Base-by-base conservation (phyloP, 2,797 vertebrate species). In the Enteromius fasciolatus region DNA sequence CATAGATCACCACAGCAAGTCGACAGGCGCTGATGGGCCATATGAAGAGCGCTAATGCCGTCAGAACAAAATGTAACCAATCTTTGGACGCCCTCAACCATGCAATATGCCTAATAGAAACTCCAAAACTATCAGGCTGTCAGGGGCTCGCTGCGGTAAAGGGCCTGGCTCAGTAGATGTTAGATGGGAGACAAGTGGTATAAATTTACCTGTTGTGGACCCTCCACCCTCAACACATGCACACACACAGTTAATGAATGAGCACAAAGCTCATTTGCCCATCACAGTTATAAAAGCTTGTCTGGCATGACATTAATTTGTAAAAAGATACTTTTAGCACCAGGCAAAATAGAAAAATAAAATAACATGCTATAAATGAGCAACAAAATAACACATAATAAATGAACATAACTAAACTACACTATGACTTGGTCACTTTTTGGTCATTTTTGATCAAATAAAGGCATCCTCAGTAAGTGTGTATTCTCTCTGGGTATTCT, bases 1-100 rank as follows among this genome's bases (percentile, higher is more conserved):
- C 94, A 94, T 95, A 95, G 93, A 95, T 95, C 95, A 95, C 92
- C 86, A 91, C 92, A 92, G 93, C 93, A 92, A 92, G 94, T 92
- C 94, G 93, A 93, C 94, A 93, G 92, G 74, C 81, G 83, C 93
- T 95, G 95, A 95, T 95, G 93, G 95, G 85, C 86, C 91, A 88
- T 93, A 91, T 91, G 92, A 90, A 93, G 90, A 92, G 92, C 90
- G 84, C 94, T 95, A 95, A 95, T 95, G 93, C 93, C 92, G 89
- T 87, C 90, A 89, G 94, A 94, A 94, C 95, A 95, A 95, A 95
- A 95, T 95, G 94, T 95, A 95, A 95, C 95, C 94, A 95, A 95
- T 95, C 94, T 95, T 91, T 91, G 93, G 91, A 91, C 89, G 93
- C 93, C 93, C 92, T 95, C 94, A 94, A 95, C 94, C 95, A 94